Evolutionary conservation across 2,113 vertebrate species (phyloP), one percentile per base, ranked within the genome.

Genomic region (Ovibos moschatus): DNA sequence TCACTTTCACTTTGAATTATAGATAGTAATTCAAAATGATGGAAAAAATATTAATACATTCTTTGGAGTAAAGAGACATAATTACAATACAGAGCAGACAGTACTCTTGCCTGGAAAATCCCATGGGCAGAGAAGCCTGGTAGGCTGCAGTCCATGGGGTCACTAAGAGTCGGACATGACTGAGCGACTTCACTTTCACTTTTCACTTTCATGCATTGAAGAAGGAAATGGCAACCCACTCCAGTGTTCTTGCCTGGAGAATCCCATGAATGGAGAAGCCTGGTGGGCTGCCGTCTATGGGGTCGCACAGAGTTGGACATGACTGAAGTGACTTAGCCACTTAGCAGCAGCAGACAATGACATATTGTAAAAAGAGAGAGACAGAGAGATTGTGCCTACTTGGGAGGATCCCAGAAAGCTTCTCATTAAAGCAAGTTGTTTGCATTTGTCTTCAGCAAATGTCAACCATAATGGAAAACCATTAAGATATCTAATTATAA

Each of bases 371-470:
- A 91, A 74, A 36, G 23, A 95, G 7, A 53, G 47, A 55, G 45
- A 95, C 3, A 47, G 33, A 78, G 1, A 71, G 58, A 67, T 89
- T 94, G 45, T 33, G 53, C 7, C 16, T 91, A 6, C 40, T 96
- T 64, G 76, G 89, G 86, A 91, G 58, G 17, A 98, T 96, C 87
- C 55, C 86, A 91, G 95, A 97, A 97, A 91, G 7, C 30, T 95
- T 91, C 76, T 19, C 51, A 25, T 95, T 87, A 85, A 97, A 91
- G 85, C 64, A 85, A 87, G 55, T 79, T 95, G 28, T 98, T 93
- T 96, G 94, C 89, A 95, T 94, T 95, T 93, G 51, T 97, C 94
- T 82, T 93, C 76, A 93, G 78, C 55, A 96, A 96, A 96, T 62
- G 83, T 96, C 78, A 96, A 95, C 94, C 95, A 84, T 92, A 93